Base-by-base conservation (phyloP, 2,113 vertebrate species). In the Antennarius striatus region DNA sequence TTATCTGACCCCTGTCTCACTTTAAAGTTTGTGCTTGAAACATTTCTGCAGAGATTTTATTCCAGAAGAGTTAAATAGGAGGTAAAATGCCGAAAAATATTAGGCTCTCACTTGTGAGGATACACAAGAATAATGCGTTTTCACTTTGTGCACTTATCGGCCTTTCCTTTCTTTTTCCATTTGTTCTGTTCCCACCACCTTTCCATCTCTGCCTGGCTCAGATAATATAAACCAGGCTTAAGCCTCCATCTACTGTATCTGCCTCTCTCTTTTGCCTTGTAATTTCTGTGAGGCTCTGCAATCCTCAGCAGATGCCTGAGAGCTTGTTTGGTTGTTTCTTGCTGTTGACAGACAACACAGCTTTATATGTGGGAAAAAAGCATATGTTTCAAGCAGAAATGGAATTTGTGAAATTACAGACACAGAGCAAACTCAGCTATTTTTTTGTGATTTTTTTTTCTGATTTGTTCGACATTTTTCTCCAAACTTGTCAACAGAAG, bases 281-380 rank as follows among this genome's bases (percentile, higher is more conserved):
- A 40, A 65, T 28, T 42, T 65, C 6, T 55, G 7, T 16, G 51
- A 48, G 74, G 68, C 64, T 1, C 14, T 56, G 57, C 75, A 82
- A 82, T 76, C 74, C 75, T 69, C 53, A 59, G 72, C 80, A 82
- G 79, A 81, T 68, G 64, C 68, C 63, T 43, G 75, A 57, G 62
- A 72, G 73, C 53, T 55, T 66, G 64, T 63, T 71, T 58, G 71
- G 52, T 68, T 63, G 68, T 42, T n/a, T 71, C 39, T 1, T 4
- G 12, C 42, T 73, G 76, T 65, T 79, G 79, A 84, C 83, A 82
- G 85, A 73, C 80, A 75, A 71, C 69, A 72, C 57, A 29, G 65
- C 65, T 63, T 77, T 64, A 57, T 58, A 77, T 29, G 70, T 43
- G 69, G n/a, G n/a, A 73, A 81, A 86, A 78, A 74, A 81, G 75